Evolutionary conservation across 2,113 vertebrate species (phyloP), one percentile per base, ranked within the genome.

Genomic region (Bubo blakistoni): DNA sequence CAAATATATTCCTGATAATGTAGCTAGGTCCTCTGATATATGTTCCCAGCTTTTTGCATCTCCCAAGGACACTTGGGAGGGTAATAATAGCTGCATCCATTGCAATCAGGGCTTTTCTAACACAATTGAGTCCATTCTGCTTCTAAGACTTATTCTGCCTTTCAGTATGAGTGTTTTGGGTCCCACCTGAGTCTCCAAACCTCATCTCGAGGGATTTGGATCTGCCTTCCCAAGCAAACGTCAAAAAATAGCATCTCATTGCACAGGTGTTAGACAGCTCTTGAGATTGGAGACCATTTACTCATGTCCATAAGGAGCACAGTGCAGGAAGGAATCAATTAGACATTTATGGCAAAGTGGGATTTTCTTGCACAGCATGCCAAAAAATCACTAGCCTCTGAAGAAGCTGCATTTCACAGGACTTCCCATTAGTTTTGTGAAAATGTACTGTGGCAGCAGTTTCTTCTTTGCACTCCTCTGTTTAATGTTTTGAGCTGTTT

Each of bases 91-190:
- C 27, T 54, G 8, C 55, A 52, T 36, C 67, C 36, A 3, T 9
- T 38, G 54, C 55, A 66, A 1, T 27, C 26, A 30, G 29, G 44
- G 67, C 16, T 73, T 70, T 86, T 55, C 49, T 61, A 49, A 17
- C 5, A 11, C 42, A 54, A 0, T 1, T 6, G 8, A 20, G 51
- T 63, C 19, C 3, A 0, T 73, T 78, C 24, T 76, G 40, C 67
- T 74, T 34, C 54, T 63, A 46, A 72, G 42, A 40, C 34, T 27
- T n/a, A 4, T 1, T 8, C 46, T 90, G 51, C 38, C 38, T 66
- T 42, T 78, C 79, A 40, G 8, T 54, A 7, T 2, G 14, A 76
- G 13, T 27, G 32, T 14, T 59, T 59, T 55, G 58, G 62, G 24
- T 38, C 24, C 30, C 72, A 12, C 49, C 44, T 69, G 58, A 59